Percentiles rank a stretch among this genome's conserved stretches.
phyloP scores from a whole-genome alignment of 2,888 invertebrate genomes.

The Rhingia rostrata region DNA sequence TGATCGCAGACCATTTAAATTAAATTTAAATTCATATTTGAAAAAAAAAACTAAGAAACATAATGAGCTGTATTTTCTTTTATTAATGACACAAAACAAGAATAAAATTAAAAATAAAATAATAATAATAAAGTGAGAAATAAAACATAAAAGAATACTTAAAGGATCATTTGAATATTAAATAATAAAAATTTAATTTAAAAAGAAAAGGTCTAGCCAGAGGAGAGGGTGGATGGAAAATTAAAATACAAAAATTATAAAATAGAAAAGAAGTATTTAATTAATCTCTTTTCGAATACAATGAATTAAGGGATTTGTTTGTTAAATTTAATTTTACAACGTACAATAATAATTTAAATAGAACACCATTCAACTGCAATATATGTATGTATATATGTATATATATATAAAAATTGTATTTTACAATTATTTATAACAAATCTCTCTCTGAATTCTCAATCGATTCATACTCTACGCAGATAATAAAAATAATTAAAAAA shows the following conservation, averaged over 20 bases:
- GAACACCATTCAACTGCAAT: constrained; percentile 60
- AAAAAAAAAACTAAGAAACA: constrained; percentile 30
- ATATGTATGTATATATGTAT: constrained; percentile 26
- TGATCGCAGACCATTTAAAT: neutral
- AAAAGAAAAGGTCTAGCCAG: constrained; percentile 32
- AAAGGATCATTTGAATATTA: constrained; percentile 40
- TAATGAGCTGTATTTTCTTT: constrained; percentile 69
- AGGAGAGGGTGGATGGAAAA: constrained; percentile 9
- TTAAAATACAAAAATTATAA: constrained; percentile 29
- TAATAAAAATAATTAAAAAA: constrained; percentile 18
- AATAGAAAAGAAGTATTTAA: constrained; percentile 22
- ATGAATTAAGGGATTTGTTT: constrained; percentile 30
- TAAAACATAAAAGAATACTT: constrained; percentile 34
- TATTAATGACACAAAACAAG: constrained; percentile 69
- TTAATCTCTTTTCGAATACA: constrained; percentile 56
- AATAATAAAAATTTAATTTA: constrained; percentile 22
- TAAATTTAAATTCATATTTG: neutral
- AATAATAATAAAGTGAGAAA: constrained; percentile 50
- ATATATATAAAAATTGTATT: constrained; percentile 39
- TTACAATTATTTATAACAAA: constrained; percentile 66
- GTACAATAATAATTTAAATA: constrained; percentile 67
- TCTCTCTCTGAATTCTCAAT: constrained; percentile 47
- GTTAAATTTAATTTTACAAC: constrained; percentile 63
- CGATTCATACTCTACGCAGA: constrained; percentile 41
- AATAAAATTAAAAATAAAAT: constrained; percentile 58